Conservation (phyloP, 2,113 vertebrate species). For the Thymallus thymallus region DNA sequence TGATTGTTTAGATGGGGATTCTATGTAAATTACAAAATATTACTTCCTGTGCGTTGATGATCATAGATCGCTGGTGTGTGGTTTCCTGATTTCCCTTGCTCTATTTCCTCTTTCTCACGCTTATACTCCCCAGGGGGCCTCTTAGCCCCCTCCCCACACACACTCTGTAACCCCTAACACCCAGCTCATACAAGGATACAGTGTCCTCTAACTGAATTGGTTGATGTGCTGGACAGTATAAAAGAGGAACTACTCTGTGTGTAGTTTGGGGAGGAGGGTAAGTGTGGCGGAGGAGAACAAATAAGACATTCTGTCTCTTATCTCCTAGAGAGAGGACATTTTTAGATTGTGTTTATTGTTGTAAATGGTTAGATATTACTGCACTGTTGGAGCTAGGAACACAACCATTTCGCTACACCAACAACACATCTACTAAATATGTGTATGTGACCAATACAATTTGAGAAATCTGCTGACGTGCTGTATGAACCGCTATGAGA, state of each 20-base stretch:
- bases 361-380: no score
- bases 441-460: no score
- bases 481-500: not conserved
- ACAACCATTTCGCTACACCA: no score
- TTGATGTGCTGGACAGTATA: not conserved
- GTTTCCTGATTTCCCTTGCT: conserved; percentile 44
- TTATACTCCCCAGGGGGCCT: conserved; percentile 22
- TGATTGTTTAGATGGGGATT: conserved; percentile 30
- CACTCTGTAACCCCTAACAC: not conserved
- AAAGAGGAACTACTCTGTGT: not conserved
- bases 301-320: conserved; percentile 16
- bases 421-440: no score
- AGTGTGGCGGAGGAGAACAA: not conserved
- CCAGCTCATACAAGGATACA: not conserved
- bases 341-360: no score
- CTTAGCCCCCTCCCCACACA: not conserved
- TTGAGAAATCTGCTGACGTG: conserved; percentile 44
- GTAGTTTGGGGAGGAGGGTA: not conserved
- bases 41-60: conserved; percentile 15
- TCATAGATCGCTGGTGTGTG: conserved; percentile 22
- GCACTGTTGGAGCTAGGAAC: no score
- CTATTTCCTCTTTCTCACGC: conserved; percentile 56
- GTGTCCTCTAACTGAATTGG: not conserved
- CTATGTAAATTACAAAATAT: conserved; percentile 12
- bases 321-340: conserved; percentile 25